Conservation (phyloP, 2,113 vertebrate species). For the Hipposideros armiger region DNA sequence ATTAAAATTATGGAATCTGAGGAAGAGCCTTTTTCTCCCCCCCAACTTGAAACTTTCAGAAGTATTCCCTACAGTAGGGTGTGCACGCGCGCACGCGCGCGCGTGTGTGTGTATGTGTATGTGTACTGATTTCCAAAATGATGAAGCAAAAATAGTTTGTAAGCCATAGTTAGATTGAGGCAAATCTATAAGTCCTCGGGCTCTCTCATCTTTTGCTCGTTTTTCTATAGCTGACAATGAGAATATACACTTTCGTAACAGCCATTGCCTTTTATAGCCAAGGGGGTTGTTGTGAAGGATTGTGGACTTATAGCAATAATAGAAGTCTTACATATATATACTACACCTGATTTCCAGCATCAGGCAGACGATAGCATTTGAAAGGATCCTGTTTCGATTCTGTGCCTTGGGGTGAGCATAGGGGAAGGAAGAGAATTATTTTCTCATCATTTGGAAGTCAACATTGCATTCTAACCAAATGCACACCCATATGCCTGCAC, state of each 20-base stretch:
- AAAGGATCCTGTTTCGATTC: conserved; percentile 64
- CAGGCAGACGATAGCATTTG: conserved; percentile 66
- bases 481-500: conserved; percentile 70
- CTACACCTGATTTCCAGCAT: conserved; percentile 63
- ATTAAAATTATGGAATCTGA: conserved; percentile 75
- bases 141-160: conserved; percentile 51
- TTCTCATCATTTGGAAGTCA: conserved; percentile 63
- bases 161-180: conserved; percentile 55
- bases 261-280: conserved; percentile 61
- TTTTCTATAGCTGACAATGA: conserved; percentile 68
- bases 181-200: neutral
- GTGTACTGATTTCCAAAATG: conserved; percentile 42
- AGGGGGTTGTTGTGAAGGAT: conserved; percentile 49
- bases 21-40: conserved; percentile 41
- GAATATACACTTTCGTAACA: conserved; percentile 59
- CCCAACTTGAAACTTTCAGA: conserved; percentile 49
- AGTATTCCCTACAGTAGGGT: neutral
- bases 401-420: conserved; percentile 64
- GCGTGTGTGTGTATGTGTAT: neutral
- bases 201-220: neutral
- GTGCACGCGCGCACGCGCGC: neutral
- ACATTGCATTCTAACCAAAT: conserved; percentile 70
- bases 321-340: conserved; percentile 70
- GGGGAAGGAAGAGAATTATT: conserved; percentile 33
- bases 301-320: conserved; percentile 47